A percentile compares a stretch with the other conserved stretches of the same genome.
These are phyloP conservation scores for Elgaria multicarinata DNA, from an alignment of 2,113 vertebrate genomes.

Conservation along the genomic window DNA sequence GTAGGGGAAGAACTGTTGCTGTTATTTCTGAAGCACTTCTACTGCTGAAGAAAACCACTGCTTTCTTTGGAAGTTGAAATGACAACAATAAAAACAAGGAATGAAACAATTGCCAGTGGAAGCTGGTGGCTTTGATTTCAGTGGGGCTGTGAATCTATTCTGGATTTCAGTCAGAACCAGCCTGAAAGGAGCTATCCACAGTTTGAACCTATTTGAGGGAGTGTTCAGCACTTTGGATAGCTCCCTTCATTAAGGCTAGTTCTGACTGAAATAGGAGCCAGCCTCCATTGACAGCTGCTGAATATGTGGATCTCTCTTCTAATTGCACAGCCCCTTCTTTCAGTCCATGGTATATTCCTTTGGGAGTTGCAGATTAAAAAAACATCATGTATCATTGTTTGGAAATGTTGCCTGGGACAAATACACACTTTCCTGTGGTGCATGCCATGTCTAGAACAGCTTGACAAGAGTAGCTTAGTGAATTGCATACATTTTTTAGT, in stretches of 20 bases:
- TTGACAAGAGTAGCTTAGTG: not conserved
- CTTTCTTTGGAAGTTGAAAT: not conserved
- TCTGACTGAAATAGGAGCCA: no score
- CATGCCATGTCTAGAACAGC: not conserved
- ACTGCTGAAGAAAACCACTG: not conserved
- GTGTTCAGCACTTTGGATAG: no score
- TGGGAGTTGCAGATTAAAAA: not conserved
- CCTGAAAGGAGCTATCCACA: no score
- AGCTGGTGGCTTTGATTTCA: no score
- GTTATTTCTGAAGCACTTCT: not conserved
- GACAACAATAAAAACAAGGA: not conserved
- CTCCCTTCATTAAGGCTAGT: no score
- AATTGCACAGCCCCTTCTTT: slow-evolving; percentile 1
- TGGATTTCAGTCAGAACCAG: no score
- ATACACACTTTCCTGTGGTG: not conserved
- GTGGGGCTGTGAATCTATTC: no score
- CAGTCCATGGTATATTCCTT: slow-evolving; percentile 17
- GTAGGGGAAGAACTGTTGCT: not conserved
- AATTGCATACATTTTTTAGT: not conserved
- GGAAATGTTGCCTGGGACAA: not conserved
- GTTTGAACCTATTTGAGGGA: no score
- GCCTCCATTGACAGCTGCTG: no score
- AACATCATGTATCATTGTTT: not conserved
- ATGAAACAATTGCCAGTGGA: no score
- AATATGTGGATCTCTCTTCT: not conserved